Conservation (phyloP, 2,888 invertebrate genomes). For the Chymomyza fuscimana region DNA sequence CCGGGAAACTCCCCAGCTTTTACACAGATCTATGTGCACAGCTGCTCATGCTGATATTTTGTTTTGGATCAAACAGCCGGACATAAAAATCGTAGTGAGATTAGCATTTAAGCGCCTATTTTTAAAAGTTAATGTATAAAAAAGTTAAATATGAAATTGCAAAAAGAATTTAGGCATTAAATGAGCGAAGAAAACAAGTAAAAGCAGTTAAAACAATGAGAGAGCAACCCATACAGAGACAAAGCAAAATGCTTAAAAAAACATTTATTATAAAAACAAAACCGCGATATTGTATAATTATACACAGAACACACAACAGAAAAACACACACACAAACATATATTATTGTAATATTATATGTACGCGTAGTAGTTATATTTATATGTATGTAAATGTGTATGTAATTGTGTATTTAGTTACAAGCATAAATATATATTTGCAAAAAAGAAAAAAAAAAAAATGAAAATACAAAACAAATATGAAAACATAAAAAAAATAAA, state of each 20-base stretch:
- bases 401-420: slow-evolving; percentile 71
- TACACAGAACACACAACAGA: slow-evolving; percentile 3
- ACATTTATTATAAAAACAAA: slow-evolving; percentile 32
- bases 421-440: slow-evolving; percentile 62
- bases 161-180: slow-evolving; percentile 69
- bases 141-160: slow-evolving; percentile 53
- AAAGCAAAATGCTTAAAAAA: slow-evolving; percentile 35
- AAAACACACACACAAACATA: slow-evolving; percentile 54
- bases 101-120: slow-evolving; percentile 64
- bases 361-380: slow-evolving; percentile 69
- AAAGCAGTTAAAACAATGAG: slow-evolving; percentile 17
- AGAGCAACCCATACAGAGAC: slow-evolving; percentile 22
- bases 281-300: slow-evolving; percentile 54
- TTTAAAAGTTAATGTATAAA: slow-evolving; percentile 56
- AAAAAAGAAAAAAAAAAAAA: slow-evolving; percentile 41
- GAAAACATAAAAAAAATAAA: background rate
- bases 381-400: slow-evolving; percentile 73
- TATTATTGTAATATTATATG: slow-evolving; percentile 50
- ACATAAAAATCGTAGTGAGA: slow-evolving; percentile 58
- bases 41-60: background rate
- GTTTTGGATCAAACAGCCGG: background rate
- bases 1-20: background rate
- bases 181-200: slow-evolving; percentile 61
- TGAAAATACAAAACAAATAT: background rate
- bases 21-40: background rate